phyloP scores from a whole-genome alignment of 2,113 vertebrate genomes.

The Solea senegalensis region DNA sequence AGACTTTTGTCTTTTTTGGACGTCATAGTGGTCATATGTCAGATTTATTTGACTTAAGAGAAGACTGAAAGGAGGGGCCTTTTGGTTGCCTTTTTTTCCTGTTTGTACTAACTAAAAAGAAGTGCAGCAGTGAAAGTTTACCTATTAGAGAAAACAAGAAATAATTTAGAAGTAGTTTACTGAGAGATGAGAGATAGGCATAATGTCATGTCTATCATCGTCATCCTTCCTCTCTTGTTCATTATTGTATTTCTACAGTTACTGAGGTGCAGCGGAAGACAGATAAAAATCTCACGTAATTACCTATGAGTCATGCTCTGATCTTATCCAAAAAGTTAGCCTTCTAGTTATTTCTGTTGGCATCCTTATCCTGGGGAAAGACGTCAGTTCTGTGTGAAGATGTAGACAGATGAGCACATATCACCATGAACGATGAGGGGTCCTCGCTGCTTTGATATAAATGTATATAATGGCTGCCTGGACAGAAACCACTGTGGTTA shows the following conservation, averaged over 20 bases:
- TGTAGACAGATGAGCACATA: background rate
- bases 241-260: slow-evolving; percentile 55
- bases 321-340: slow-evolving; percentile 68
- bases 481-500: no score
- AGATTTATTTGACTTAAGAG: slow-evolving; percentile 23
- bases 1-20: slow-evolving; percentile 3
- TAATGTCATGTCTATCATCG: slow-evolving; percentile 15
- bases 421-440: background rate
- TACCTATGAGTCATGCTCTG: slow-evolving; percentile 68
- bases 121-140: slow-evolving; percentile 10
- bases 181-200: slow-evolving; percentile 25
- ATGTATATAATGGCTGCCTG: no score
- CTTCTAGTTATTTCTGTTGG: slow-evolving; percentile 63
- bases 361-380: slow-evolving; percentile 32
- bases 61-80: background rate
- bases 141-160: slow-evolving; percentile 5
- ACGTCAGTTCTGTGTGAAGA: slow-evolving; percentile 4
- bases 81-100: background rate
- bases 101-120: slow-evolving; percentile 15
- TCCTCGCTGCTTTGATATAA: background rate
- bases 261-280: slow-evolving; percentile 51
- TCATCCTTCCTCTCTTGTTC: slow-evolving; percentile 30
- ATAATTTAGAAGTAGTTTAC: slow-evolving; percentile 26
- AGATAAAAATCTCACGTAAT: slow-evolving; percentile 67
- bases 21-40: slow-evolving; percentile 10